phyloP scores from a whole-genome alignment of 2,888 invertebrate genomes.

The Drosophila algonquin region DNA sequence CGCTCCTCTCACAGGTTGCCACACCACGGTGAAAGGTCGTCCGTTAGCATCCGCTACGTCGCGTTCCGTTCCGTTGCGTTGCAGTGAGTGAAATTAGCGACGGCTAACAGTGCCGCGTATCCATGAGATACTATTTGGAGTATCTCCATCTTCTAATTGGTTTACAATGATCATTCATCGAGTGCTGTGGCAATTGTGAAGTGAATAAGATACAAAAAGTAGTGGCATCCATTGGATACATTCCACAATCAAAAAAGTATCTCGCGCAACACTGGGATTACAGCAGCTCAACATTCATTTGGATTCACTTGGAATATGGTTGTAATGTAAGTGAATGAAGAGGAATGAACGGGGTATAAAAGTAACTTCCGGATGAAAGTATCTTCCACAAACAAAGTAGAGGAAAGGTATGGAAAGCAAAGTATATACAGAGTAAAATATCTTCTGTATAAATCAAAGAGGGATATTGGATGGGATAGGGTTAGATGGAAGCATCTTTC shows the following conservation, averaged over 20 bases:
- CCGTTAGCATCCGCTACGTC: constrained; percentile 38
- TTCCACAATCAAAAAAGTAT: not conserved
- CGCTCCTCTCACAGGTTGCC: constrained; percentile 70
- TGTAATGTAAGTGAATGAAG: constrained; percentile 76
- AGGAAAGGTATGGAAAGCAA: too few relatives aligned
- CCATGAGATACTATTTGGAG: constrained; percentile 36
- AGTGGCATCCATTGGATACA: constrained; percentile 31
- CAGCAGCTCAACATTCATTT: constrained; percentile 13
- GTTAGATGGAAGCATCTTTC: too few relatives aligned
- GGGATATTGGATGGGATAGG: not conserved
- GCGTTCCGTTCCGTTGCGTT: constrained; percentile 30
- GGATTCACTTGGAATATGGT: constrained; percentile 76
- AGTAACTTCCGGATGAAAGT: not conserved
- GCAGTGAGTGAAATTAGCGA: constrained; percentile 53
- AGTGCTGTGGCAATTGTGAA: constrained; percentile 47
- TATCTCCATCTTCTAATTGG: constrained; percentile 32
- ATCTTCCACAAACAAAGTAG: too few relatives aligned
- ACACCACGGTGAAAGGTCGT: constrained; percentile 68
- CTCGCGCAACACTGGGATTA: constrained; percentile 48
- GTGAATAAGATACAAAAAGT: constrained; percentile 14
- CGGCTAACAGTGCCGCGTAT: constrained; percentile 41
- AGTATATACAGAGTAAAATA: not conserved
- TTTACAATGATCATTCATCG: constrained; percentile 43
- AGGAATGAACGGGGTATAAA: not conserved
- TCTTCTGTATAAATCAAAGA: not conserved